A percentile compares a stretch with the other conserved stretches of the same genome.
These are phyloP conservation scores for Uloborus plumipes DNA, from an alignment of 2,888 invertebrate genomes.

Conservation along the genomic window DNA sequence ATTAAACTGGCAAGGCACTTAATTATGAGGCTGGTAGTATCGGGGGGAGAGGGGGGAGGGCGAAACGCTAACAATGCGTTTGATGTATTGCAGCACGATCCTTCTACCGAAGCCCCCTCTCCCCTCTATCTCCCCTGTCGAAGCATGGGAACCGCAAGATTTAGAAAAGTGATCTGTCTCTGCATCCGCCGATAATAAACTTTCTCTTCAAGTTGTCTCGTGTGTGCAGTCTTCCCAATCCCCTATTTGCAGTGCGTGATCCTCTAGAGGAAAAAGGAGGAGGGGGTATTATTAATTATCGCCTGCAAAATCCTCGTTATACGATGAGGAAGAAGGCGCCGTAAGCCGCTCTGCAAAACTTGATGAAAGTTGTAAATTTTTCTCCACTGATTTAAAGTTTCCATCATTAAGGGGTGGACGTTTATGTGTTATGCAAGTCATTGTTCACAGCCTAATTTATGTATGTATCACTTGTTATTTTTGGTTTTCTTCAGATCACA, in stretches of 20 bases:
- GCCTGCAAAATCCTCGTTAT: constrained; percentile 16
- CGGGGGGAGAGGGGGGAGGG: background rate
- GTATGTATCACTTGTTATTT: too few species aligned
- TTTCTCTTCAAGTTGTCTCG: constrained; percentile 37
- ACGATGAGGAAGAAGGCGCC: background rate
- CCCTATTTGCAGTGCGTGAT: background rate
- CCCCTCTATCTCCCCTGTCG: constrained; percentile 17
- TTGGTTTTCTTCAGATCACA: too few species aligned
- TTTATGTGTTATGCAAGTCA: background rate
- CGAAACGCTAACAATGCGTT: constrained; percentile 45
- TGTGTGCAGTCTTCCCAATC: background rate
- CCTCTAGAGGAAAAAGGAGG: constrained; percentile 19
- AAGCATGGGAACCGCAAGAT: constrained; percentile 43
- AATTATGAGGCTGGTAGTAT: constrained; percentile 42
- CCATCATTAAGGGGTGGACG: background rate
- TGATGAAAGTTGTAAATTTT: constrained; percentile 30
- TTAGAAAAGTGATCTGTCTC: constrained; percentile 43
- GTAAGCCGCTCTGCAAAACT: background rate
- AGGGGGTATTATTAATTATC: constrained; percentile 43
- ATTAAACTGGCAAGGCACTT: constrained; percentile 52
- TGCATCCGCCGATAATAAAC: constrained; percentile 44
- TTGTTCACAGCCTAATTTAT: too few species aligned
- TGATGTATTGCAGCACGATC: constrained; percentile 41
- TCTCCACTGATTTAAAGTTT: constrained; percentile 6
- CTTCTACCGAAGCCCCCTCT: background rate